A percentile compares a stretch with the other conserved stretches of the same genome.
Conservation (phyloP, 2,888 invertebrate genomes). For the Polyommatus iphigenia region DNA sequence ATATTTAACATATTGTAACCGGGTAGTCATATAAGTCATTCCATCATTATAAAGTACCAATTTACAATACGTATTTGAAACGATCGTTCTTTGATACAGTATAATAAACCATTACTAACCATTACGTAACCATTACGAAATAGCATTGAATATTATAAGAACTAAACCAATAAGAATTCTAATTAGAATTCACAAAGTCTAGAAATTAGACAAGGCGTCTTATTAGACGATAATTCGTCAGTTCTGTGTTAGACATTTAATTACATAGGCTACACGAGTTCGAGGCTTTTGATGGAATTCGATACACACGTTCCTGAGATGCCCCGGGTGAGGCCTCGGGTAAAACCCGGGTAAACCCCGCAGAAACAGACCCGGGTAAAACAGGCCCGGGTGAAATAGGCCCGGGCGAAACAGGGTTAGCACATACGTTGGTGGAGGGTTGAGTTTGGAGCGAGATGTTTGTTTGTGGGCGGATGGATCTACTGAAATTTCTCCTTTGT, state of each 20-base stretch:
- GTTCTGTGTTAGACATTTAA: slow-evolving; percentile 27
- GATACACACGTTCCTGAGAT: slow-evolving; percentile 25
- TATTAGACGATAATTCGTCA: slow-evolving; percentile 10
- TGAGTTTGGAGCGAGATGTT: slow-evolving; percentile 66
- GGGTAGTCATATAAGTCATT: too few relatives aligned
- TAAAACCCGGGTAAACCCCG: not conserved
- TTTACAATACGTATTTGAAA: too few relatives aligned
- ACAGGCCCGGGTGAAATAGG: slow-evolving; percentile 3
- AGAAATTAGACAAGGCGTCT: not conserved
- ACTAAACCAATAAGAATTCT: not conserved
- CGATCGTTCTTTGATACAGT: too few relatives aligned
- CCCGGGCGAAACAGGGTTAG: not conserved
- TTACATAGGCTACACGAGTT: slow-evolving; percentile 5
- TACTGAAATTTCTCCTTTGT: slow-evolving; percentile 74
- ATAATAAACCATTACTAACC: too few relatives aligned
- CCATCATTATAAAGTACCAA: too few relatives aligned
- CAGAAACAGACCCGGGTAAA: not conserved
- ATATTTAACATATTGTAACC: too few relatives aligned
- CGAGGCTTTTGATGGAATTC: slow-evolving; percentile 29
- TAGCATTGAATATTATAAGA: not conserved
- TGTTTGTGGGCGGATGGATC: slow-evolving; percentile 74
- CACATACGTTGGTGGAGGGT: slow-evolving; percentile 64
- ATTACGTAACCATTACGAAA: too few relatives aligned
- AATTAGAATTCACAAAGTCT: not conserved
- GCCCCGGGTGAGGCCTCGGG: not conserved